Evolutionary conservation across 2,888 invertebrate species (phyloP).

Genomic region (Thysanoteuthis rhombus): DNA sequence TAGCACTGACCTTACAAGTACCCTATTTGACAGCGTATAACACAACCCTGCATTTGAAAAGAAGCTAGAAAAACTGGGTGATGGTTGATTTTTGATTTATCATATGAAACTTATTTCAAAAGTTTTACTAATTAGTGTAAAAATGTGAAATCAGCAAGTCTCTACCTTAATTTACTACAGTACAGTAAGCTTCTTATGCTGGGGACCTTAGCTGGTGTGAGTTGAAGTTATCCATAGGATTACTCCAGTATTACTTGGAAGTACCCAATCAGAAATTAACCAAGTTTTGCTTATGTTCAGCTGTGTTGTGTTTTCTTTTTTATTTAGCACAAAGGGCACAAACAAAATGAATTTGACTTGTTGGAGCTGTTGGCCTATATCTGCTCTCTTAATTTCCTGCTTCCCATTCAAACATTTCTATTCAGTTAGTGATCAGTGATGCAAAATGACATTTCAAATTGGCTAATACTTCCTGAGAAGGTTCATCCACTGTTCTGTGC

Average conservation of each 20-base stretch:
- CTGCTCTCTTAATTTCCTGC: background rate
- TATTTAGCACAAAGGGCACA: background rate
- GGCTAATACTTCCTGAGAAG: background rate
- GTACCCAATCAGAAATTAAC: background rate
- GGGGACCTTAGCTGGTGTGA: too few species aligned
- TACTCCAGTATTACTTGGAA: background rate
- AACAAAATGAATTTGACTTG: background rate
- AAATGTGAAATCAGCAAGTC: too few species aligned
- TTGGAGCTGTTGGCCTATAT: background rate
- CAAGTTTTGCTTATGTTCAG: background rate
- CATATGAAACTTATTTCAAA: too few species aligned
- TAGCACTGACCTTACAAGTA: too few species aligned
- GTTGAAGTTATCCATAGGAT: background rate
- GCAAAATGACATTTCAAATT: background rate
- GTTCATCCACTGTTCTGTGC: background rate
- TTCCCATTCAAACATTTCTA: constrained; percentile 12
- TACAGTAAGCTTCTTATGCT: too few species aligned
- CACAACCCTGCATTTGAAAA: too few species aligned
- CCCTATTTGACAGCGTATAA: too few species aligned
- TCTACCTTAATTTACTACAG: too few species aligned
- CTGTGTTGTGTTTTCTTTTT: background rate
- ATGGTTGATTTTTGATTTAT: too few species aligned
- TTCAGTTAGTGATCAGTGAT: background rate
- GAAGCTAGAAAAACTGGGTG: too few species aligned
- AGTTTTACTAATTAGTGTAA: too few species aligned